Percentiles rank a stretch among this genome's conserved stretches.
These are phyloP conservation scores for Pipra filicauda DNA, from an alignment of 2,113 vertebrate species.

Conservation along the genomic window DNA sequence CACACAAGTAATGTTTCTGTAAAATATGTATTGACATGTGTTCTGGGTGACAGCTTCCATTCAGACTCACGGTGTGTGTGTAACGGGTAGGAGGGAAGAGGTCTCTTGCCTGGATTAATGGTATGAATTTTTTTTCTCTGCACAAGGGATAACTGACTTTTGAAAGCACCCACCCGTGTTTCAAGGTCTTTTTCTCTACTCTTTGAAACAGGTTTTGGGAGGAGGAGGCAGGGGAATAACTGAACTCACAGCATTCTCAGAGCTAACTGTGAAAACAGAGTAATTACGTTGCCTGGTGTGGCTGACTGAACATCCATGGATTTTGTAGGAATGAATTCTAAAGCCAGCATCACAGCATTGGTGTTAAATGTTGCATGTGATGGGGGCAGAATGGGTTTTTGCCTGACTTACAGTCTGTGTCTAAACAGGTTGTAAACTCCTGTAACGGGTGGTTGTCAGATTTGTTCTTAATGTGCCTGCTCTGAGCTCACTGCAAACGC, in stretches of 20 bases:
- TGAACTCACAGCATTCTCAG: neutral
- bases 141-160: neutral
- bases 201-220: neutral
- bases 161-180: neutral
- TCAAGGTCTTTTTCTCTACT: neutral
- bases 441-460: neutral
- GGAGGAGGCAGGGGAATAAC: neutral
- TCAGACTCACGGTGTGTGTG: neutral
- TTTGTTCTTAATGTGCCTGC: neutral
- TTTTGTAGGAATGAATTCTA: slow-evolving; percentile 18
- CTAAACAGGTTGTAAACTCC: slow-evolving; percentile 16
- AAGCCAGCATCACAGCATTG: neutral
- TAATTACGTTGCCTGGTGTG: neutral
- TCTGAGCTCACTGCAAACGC: neutral
- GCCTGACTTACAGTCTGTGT: neutral
- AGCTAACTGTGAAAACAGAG: neutral
- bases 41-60: neutral
- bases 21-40: slow-evolving; percentile 21
- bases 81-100: neutral
- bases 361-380: slow-evolving; percentile 39
- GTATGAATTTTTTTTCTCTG: neutral
- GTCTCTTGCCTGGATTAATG: neutral
- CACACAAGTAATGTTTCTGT: slow-evolving; percentile 12
- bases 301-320: slow-evolving; percentile 20
- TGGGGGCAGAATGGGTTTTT: neutral